Conservation (phyloP, 1,140 invertebrate genomes). For the Campoletis sonorensis region DNA sequence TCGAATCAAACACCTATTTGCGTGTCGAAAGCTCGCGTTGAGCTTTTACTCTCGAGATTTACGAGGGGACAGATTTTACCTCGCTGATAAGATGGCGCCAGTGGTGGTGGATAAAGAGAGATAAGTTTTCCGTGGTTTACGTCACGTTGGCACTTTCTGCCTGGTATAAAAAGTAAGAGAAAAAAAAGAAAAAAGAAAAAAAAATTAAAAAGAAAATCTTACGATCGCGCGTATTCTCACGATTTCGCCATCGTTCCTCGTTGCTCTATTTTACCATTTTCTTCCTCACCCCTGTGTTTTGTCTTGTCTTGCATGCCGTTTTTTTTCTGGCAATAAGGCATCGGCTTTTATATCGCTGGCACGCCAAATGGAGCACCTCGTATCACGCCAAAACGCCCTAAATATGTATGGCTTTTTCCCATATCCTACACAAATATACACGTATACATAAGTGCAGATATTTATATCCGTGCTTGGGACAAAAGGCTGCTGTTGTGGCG, state of each 20-base stretch:
- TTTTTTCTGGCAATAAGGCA: conserved; percentile 33
- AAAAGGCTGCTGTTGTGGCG: conserved; percentile 14
- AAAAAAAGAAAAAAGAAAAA: not conserved
- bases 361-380: conserved; percentile 38
- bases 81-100: conserved; percentile 20
- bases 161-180: not conserved
- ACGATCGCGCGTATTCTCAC: conserved; percentile 4
- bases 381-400: conserved; percentile 17
- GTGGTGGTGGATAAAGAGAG: conserved; percentile 29
- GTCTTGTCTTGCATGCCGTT: not conserved
- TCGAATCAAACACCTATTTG: not conserved
- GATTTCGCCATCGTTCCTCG: conserved; percentile 9
- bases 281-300: not conserved
- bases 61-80: conserved; percentile 25
- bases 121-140: conserved; percentile 9
- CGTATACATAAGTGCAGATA: not conserved
- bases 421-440: conserved; percentile 6
- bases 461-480: not conserved
- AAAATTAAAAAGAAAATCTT: not conserved
- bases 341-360: conserved; percentile 40
- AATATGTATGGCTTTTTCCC: conserved; percentile 36
- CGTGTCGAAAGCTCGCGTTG: not conserved
- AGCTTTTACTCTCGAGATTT: conserved; percentile 28
- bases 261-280: not conserved
- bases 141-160: no score